Conservation (phyloP, 53 echinoderm and acorn worm genomes). For the Crossaster papposus region DNA sequence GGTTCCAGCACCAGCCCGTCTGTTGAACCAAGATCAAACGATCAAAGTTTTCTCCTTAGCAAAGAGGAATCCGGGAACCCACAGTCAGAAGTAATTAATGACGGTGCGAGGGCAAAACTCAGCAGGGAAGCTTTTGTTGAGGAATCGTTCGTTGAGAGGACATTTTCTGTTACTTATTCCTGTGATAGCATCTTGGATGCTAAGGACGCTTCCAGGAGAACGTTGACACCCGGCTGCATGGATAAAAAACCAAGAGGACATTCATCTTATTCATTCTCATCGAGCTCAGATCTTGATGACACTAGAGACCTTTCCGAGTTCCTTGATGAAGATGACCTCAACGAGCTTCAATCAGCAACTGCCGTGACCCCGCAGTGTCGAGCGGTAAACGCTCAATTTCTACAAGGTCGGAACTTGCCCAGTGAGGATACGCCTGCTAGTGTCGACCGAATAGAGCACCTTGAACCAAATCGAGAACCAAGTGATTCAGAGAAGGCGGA, state of each 20-base stretch:
- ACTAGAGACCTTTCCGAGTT: neutral
- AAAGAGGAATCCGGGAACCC: neutral
- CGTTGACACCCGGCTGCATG: neutral
- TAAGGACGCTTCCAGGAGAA: neutral
- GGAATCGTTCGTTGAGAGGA: neutral
- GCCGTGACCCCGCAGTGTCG: neutral
- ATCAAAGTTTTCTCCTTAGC: neutral
- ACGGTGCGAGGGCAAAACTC: neutral
- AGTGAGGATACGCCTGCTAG: neutral
- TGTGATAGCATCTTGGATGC: neutral
- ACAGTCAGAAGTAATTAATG: neutral
- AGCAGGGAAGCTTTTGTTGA: neutral
- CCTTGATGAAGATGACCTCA: slow-evolving; percentile 12
- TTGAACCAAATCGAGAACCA: neutral
- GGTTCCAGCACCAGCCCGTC: neutral
- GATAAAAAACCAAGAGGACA: neutral
- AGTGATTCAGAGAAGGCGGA: neutral
- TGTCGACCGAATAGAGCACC: neutral
- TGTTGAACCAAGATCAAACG: neutral
- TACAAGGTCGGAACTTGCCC: neutral
- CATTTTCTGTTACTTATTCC: neutral
- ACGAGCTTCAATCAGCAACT: neutral
- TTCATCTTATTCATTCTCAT: slow-evolving; percentile 21
- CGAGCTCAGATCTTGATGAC: slow-evolving; percentile 25
- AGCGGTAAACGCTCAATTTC: neutral